Evolutionary conservation across 2,113 vertebrate genomes (phyloP), one percentile per base, ranked within the genome.

Genomic region (Gymnorhina tibicen): DNA sequence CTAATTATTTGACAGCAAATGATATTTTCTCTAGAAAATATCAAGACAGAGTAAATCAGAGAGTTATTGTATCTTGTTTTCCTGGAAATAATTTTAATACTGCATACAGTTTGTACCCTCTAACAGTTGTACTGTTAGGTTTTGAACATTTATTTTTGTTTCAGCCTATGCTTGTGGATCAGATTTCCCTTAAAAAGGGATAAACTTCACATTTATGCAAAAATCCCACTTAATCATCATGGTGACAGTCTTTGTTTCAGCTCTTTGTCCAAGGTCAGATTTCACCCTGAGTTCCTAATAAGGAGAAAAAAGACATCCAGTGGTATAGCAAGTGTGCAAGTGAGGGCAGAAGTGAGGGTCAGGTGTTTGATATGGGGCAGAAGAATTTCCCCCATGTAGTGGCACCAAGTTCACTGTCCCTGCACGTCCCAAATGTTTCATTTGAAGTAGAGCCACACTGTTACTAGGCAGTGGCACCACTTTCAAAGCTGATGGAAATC

Each of bases 141-240:
- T 91, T 85, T 74, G 64, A 81, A 70, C 47, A 49, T 49, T 84
- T 74, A 35, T 72, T 88, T 90, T 90, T 70, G 74, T 92, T 91
- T 78, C 64, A 93, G 73, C 37, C 56, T 72, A 35, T 79, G 44
- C 68, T 47, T 63, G 32, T 75, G 79, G 80, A 84, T 92, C 83
- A 87, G n/a, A 93, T 96, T 94, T 94, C 93, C 59, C 32, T 64
- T 16, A 10, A 63, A 80, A 95, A 93, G 84, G 80, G 44, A 90
- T 56, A 90, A 92, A 92, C 85, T 92, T 93, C 68, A 88, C 3
- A 0, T 91, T 85, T 67, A 67, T 95, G 75, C 68, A 91, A 89
- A 94, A 89, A 88, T 88, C 83, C 52, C 79, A 86, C 72, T 92
- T 95, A 93, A 91, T 87, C 85, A 88, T 93, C 75, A 24, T 26